Conservation (phyloP, 2,113 vertebrate genomes). For the Sinocyclocheilus anophthalmus region DNA sequence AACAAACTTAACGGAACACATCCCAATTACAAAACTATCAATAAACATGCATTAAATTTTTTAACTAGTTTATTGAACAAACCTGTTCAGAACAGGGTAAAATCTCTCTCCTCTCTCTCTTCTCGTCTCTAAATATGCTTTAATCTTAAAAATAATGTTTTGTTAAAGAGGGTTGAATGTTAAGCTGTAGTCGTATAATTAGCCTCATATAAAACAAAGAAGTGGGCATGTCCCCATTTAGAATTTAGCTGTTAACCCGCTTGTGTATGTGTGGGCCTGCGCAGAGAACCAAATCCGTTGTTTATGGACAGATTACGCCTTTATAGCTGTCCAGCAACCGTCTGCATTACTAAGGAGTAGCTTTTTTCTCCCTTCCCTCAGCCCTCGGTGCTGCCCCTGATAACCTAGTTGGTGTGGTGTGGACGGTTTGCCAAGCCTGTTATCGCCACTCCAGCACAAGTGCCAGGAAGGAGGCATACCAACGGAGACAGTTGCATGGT, state of each 20-base stretch:
- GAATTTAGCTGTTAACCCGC: background rate
- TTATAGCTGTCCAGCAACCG: conserved; percentile 37
- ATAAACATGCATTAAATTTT: too few species aligned
- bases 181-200: background rate
- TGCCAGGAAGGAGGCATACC: conserved; percentile 57
- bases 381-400: conserved; percentile 51
- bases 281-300: background rate
- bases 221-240: background rate
- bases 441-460: conserved; percentile 55
- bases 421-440: conserved; percentile 58
- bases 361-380: conserved; percentile 32
- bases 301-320: conserved; percentile 51
- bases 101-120: too few species aligned
- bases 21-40: too few species aligned
- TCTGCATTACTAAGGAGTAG: conserved; percentile 46
- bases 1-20: too few species aligned
- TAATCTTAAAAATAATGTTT: too few species aligned
- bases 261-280: conserved; percentile 1
- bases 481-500: conserved; percentile 74
- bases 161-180: too few species aligned
- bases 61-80: too few species aligned
- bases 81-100: too few species aligned
- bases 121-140: too few species aligned
- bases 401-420: conserved; percentile 58
- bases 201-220: background rate